Base-by-base conservation (phyloP, 2,888 invertebrate genomes). In the Phyllotreta cruciferae region DNA sequence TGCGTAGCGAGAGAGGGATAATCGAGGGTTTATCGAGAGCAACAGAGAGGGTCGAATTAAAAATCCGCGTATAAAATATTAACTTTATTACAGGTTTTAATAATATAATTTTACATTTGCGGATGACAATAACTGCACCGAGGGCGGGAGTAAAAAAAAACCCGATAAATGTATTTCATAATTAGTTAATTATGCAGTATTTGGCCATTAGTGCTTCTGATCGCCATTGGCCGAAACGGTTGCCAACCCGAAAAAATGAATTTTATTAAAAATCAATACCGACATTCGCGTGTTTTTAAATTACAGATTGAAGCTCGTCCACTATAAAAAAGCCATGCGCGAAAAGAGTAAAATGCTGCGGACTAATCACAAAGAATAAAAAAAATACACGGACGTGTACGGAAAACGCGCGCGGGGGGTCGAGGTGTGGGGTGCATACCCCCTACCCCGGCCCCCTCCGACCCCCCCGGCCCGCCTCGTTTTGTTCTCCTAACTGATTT, bases 211-310 rank as follows among this genome's bases (percentile, higher is more conserved):
- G 77, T 74, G 78, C 78, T 78, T 75, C 76, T 77, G 79, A 79
- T 78, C 77, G 80, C 78, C 74, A 80, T 80, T 80, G 80, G 79
- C 75, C 76, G 78, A 78, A 24, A 76, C 78, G 74, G 79, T 80
- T 78, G 79, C 79, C 79, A 79, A 79, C 80, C 24, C 79, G 79
- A 81, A 81, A 81, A 81, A 81, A 80, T 80, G 80, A 80, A 80
- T 81, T 80, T 81, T 80, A 81, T 81, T 81, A 81, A 81, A 81
- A 81, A 81, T 81, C 81, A 81, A 81, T 81, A 81, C 80, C 73
- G 76, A 79, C 79, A 79, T 78, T 79, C 79, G 80, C 79, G 79
- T 80, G 81, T 80, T 80, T 80, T 80, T 80, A 80, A 81, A 81
- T 81, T 80, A 80, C 79, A 78, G 79, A 80, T 80, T 80, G 79